phyloP scores from a whole-genome alignment of 2,888 invertebrate species.

The Phalera bucephala region DNA sequence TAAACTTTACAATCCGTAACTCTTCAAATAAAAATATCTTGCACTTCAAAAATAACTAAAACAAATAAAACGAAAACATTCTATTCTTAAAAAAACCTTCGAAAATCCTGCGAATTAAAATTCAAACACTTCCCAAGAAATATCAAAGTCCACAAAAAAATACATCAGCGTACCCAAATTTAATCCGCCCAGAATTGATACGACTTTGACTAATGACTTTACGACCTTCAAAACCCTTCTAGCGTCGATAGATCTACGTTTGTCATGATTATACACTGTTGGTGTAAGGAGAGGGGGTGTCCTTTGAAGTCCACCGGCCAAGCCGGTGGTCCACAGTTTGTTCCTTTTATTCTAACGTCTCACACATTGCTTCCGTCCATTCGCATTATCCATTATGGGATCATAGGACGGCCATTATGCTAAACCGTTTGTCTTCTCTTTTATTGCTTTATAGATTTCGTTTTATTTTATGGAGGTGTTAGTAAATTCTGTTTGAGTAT shows the following conservation, averaged over 20 bases:
- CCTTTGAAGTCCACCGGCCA: conserved; percentile 71
- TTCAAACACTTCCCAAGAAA: not conserved
- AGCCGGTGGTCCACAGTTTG: conserved; percentile 71
- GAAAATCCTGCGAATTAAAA: not conserved
- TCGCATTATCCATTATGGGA: conserved; percentile 61
- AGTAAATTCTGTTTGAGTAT: conserved; percentile 19
- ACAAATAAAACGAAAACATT: no score
- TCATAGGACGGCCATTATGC: conserved; percentile 50
- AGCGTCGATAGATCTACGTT: conserved; percentile 47
- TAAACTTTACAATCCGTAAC: no score
- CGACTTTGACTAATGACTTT: conserved; percentile 52
- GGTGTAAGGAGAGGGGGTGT: conserved; percentile 25
- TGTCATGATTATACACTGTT: conserved; percentile 61
- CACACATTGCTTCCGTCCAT: conserved; percentile 66
- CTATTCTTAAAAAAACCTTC: no score
- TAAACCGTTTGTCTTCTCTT: conserved; percentile 47
- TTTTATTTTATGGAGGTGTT: conserved; percentile 29
- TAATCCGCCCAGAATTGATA: conserved; percentile 22
- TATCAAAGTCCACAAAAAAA: not conserved
- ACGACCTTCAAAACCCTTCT: conserved; percentile 46
- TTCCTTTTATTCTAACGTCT: conserved; percentile 60
- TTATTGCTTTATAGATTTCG: conserved; percentile 44
- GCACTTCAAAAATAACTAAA: no score
- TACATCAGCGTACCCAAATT: not conserved
- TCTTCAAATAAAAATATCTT: no score